Base-by-base conservation (phyloP, 2,797 vertebrate genomes). In the Eulemur coronatus region DNA sequence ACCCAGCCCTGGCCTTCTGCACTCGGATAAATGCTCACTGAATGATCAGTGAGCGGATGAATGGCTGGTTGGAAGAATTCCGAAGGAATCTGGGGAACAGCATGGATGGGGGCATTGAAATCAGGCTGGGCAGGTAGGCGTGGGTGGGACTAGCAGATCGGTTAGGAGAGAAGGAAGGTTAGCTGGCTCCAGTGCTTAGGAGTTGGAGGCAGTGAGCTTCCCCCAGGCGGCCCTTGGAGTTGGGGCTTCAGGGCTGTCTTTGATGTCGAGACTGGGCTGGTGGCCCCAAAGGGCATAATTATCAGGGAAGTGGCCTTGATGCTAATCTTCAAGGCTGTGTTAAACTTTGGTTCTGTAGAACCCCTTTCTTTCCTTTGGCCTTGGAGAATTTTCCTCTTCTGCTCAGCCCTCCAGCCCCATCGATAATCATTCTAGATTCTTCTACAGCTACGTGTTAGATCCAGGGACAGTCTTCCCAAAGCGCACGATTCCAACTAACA, bases 221-320 rank as follows among this genome's bases (percentile, higher is more conserved):
- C 76, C 70, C 61, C 5, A 80, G 80, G 85, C 3, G 0, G 48
- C 59, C 48, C 94, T 89, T 79, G 35, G 50, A 78, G 69, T 76
- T 86, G 93, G 70, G 76, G 90, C 88, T 96, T 67, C 80, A 91
- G 90, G 86, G 89, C 93, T 55, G 5, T 59, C 95, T 98, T 97
- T 97, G 86, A 89, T 97, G 96, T 94, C 33, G 57, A 73, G 89
- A 46, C 86, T 38, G 17, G 75, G 80, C 87, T 91, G 61, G 70
- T 79, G 75, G 94, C 76, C 89, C 94, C 97, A 93, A 20, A 81
- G 80, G 94, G 94, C 84, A 61, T 95, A 87, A 96, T 97, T 97
- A 97, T n/a, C 88, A 33, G 70, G 76, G 48, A 96, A 89, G 84
- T 72, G 57, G 89, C 86, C 93, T 89, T 50, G 80, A 63, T 70